phyloP scores from a whole-genome alignment of 2,797 vertebrate genomes.

The Malurus splendens region DNA sequence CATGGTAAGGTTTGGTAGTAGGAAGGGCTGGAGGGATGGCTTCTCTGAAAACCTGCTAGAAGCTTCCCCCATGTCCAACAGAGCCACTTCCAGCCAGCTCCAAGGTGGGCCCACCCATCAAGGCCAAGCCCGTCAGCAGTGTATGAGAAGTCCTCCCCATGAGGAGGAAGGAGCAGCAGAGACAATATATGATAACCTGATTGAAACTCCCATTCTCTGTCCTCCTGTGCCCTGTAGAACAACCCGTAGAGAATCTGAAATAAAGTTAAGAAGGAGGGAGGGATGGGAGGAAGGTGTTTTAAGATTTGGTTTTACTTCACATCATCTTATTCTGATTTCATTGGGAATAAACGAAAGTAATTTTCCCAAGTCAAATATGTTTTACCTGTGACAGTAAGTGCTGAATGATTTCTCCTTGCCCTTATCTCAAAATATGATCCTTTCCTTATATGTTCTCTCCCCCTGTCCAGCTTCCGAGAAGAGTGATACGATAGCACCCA shows the following conservation, averaged over 20 bases:
- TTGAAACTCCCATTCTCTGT: background rate
- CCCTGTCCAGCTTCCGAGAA: background rate
- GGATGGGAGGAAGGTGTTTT: background rate
- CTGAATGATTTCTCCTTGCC: background rate
- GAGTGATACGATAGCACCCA: background rate
- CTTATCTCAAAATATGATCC: background rate
- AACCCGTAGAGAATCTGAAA: background rate
- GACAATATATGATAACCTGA: background rate
- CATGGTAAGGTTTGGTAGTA: background rate
- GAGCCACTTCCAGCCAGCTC: background rate
- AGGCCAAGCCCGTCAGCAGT: background rate
- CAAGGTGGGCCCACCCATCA: background rate
- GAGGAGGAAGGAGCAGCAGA: background rate
- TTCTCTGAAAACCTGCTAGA: background rate
- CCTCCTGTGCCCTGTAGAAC: background rate
- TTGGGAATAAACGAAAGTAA: background rate
- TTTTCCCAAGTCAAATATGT: background rate
- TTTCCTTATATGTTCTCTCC: background rate
- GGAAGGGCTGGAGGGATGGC: background rate
- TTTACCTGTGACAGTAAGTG: background rate
- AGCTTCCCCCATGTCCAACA: background rate
- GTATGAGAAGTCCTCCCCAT: background rate
- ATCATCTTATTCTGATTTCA: background rate
- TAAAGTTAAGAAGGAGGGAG: background rate
- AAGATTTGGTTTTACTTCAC: background rate